These are phyloP conservation scores for Gymnarchus niloticus DNA, from an alignment of 2,113 vertebrate species.

Conservation along the genomic window DNA sequence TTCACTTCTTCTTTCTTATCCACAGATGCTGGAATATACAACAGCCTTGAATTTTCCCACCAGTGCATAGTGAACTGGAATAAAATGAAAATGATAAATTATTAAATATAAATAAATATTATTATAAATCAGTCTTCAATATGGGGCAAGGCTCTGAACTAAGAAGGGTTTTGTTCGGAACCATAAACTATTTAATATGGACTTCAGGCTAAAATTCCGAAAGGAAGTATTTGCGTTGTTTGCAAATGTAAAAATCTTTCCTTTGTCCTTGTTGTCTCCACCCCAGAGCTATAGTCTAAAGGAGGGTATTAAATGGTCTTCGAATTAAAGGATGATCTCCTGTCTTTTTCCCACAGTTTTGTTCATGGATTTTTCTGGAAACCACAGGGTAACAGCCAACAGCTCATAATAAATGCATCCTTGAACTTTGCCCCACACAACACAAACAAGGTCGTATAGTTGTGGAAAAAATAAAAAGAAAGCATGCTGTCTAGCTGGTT, in stretches of 20 bases:
- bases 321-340: slow-evolving; percentile 2
- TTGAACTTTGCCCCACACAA: slow-evolving; percentile 22
- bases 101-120: too few relatives aligned
- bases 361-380: slow-evolving; percentile 15
- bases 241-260: background rate
- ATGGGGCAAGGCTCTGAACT: background rate
- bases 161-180: background rate
- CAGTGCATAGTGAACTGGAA: background rate
- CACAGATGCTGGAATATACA: background rate
- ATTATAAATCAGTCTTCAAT: background rate
- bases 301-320: background rate
- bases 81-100: too few relatives aligned
- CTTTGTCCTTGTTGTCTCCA: background rate
- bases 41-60: background rate
- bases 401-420: slow-evolving; percentile 14
- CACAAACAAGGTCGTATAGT: slow-evolving; percentile 23
- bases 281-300: slow-evolving; percentile 9
- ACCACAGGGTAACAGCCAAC: background rate
- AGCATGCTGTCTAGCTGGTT: background rate
- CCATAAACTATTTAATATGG: background rate
- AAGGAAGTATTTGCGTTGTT: background rate
- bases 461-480: slow-evolving; percentile 14
- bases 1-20: background rate
- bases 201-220: background rate
- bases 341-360: background rate